These are phyloP conservation scores for Halyomorpha halys DNA, from an alignment of 1,140 invertebrate species.

Conservation along the genomic window DNA sequence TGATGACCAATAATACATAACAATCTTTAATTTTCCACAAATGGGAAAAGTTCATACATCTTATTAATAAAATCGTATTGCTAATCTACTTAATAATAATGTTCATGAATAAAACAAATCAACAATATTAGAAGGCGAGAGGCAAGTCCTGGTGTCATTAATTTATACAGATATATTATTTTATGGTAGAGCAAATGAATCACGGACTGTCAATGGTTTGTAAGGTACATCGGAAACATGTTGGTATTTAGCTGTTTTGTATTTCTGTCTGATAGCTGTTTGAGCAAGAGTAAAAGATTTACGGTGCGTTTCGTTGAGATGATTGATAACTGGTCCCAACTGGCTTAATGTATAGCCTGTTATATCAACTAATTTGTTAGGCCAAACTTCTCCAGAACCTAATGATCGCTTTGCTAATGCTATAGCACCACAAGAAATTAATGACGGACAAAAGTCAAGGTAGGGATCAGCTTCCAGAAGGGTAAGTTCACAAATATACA, in stretches of 20 bases:
- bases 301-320: constrained; percentile 57
- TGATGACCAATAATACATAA: no score
- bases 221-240: constrained; percentile 1
- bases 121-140: no score
- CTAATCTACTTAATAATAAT: no score
- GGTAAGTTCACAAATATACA: constrained; percentile 71
- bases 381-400: constrained; percentile 50
- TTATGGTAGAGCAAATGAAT: not conserved
- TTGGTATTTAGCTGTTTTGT: constrained; percentile 44
- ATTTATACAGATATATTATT: no score
- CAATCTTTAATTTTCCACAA: no score
- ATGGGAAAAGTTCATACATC: no score
- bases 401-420: constrained; percentile 64
- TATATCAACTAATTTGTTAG: constrained; percentile 46
- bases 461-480: constrained; percentile 78
- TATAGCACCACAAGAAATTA: constrained; percentile 68
- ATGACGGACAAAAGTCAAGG: constrained; percentile 70
- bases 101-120: no score
- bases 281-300: constrained; percentile 55
- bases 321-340: constrained; percentile 53
- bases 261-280: constrained; percentile 76
- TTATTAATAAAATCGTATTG: no score
- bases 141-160: no score
- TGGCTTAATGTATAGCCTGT: constrained; percentile 59
- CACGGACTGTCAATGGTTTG: not conserved